These are phyloP conservation scores for Hydrophis major DNA, from an alignment of 2,797 vertebrate species.

Conservation along the genomic window DNA sequence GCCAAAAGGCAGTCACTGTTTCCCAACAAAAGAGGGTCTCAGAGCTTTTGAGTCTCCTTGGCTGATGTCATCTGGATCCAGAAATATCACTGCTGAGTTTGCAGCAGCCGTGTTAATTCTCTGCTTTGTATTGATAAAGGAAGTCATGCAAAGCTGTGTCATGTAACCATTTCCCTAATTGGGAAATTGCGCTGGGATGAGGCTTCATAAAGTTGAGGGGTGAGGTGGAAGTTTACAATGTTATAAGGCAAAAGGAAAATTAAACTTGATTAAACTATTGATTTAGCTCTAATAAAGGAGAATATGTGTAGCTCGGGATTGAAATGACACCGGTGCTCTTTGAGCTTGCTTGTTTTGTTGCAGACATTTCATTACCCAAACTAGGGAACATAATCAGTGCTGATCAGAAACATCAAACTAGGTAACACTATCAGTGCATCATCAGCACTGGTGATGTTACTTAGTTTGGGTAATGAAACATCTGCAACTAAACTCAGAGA, in stretches of 20 bases:
- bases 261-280: neutral
- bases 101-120: neutral
- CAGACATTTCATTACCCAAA: neutral
- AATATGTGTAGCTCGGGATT: neutral
- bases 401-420: neutral
- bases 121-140: neutral
- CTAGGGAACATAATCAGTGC: neutral
- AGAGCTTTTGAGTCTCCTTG: neutral
- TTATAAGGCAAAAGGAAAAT: neutral
- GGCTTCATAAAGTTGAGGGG: neutral
- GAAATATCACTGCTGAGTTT: conserved; percentile 5
- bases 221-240: neutral
- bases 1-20: neutral
- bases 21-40: neutral
- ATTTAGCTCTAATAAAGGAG: neutral
- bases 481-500: too few relatives aligned
- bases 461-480: neutral
- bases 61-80: neutral
- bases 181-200: neutral
- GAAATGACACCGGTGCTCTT: neutral
- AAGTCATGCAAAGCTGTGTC: conserved; percentile 1
- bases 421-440: too few relatives aligned
- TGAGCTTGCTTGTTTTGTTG: neutral
- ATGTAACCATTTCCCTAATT: neutral
- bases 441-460: neutral